phyloP scores from a whole-genome alignment of 2,888 invertebrate species.

The Chromoteleia sp. region DNA sequence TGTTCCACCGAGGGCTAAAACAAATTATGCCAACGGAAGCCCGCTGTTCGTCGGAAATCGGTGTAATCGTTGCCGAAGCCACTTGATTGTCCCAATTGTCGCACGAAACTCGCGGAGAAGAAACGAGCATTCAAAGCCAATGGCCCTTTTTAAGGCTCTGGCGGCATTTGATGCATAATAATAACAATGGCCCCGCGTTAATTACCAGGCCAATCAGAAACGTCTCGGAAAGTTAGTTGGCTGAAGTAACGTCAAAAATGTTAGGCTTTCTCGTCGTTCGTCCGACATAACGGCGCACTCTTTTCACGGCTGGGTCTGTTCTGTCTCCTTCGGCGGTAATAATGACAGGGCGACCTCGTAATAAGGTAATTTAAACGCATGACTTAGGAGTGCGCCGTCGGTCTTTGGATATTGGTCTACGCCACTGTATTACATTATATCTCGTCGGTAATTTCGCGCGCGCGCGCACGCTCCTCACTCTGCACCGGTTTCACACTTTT shows the following conservation, averaged over 20 bases:
- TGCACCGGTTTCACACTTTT: conserved; percentile 68
- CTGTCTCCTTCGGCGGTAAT: conserved; percentile 74
- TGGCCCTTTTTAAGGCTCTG: not conserved
- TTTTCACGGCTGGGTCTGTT: conserved; percentile 43
- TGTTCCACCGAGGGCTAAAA: too few species aligned
- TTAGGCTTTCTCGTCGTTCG: conserved; percentile 16
- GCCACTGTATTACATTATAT: conserved; percentile 62
- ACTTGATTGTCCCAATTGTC: conserved; percentile 25
- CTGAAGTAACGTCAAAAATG: conserved; percentile 33
- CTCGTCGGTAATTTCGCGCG: conserved; percentile 53
- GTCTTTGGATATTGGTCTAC: conserved; percentile 74
- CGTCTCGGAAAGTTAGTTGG: conserved; percentile 7
- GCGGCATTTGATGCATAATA: not conserved
- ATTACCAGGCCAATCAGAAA: conserved; percentile 26
- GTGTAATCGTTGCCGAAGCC: not conserved
- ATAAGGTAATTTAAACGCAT: conserved; percentile 84
- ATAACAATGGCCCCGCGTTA: conserved; percentile 1
- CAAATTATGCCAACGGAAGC: not conserved
- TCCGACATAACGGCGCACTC: conserved; percentile 10
- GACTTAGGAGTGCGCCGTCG: conserved; percentile 78
- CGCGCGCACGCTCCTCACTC: conserved; percentile 41
- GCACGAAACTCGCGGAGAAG: not conserved
- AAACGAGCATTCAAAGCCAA: not conserved
- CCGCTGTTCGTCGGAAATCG: not conserved
- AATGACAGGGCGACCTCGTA: conserved; percentile 80